These are phyloP conservation scores for Hoplodrina blanda DNA, from an alignment of 2,888 invertebrate genomes.

Conservation along the genomic window DNA sequence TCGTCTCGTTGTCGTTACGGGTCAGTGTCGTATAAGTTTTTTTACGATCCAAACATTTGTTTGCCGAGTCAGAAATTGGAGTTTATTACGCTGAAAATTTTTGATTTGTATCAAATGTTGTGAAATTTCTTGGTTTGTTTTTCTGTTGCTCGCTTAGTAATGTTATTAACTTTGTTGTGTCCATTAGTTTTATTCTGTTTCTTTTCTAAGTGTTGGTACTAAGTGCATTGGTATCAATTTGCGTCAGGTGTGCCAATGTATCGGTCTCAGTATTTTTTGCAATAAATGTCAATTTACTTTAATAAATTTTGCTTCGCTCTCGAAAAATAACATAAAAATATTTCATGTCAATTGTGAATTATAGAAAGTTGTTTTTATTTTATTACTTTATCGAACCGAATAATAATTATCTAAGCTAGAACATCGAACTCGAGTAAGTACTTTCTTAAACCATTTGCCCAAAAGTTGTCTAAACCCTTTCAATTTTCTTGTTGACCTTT, in stretches of 20 bases:
- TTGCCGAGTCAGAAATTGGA: conserved; percentile 57
- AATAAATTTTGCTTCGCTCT: conserved; percentile 12
- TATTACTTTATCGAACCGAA: background rate
- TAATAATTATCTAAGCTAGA: conserved; percentile 6
- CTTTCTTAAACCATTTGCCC: conserved; percentile 4
- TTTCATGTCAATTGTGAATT: background rate
- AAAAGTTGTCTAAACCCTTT: conserved; percentile 19
- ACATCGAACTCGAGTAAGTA: background rate
- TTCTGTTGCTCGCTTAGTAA: background rate
- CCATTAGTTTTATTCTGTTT: background rate
- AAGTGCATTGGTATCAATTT: conserved; percentile 9
- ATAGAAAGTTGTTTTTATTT: background rate
- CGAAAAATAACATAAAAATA: background rate
- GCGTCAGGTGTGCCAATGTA: conserved; percentile 17
- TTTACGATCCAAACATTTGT: conserved; percentile 64
- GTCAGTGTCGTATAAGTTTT: conserved; percentile 66
- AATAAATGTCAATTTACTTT: conserved; percentile 18
- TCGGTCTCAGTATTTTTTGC: background rate
- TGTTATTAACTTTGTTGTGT: conserved; percentile 1
- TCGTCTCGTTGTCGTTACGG: conserved; percentile 65
- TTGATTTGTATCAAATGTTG: conserved; percentile 33
- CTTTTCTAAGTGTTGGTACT: background rate
- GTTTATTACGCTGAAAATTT: conserved; percentile 31
- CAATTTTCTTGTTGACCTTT: conserved; percentile 38
- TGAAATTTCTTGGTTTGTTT: background rate